Conservation (phyloP, 2,888 invertebrate species). For the Sinotaia quadrata region DNA sequence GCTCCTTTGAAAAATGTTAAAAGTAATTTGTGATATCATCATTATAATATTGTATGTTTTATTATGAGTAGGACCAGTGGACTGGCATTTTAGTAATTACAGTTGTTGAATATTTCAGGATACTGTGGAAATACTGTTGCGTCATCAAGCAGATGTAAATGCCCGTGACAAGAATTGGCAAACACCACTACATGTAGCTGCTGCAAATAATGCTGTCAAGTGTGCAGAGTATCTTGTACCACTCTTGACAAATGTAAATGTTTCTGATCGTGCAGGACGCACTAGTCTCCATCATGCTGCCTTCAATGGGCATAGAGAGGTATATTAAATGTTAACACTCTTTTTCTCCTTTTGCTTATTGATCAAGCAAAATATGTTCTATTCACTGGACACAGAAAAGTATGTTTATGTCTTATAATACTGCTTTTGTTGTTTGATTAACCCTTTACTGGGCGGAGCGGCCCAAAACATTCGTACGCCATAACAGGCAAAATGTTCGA, state of each 20-base stretch:
- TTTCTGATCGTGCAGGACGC: constrained; percentile 77
- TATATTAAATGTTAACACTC: constrained; percentile 38
- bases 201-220: constrained; percentile 77
- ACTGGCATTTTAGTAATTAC: background rate
- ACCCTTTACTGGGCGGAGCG: too few species aligned
- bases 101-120: constrained; percentile 56
- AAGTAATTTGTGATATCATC: too few species aligned
- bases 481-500: too few species aligned
- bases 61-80: too few species aligned
- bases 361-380: too few species aligned
- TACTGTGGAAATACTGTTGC: constrained; percentile 74
- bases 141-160: constrained; percentile 77
- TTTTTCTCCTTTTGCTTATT: too few species aligned
- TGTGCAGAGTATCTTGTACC: constrained; percentile 76
- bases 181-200: constrained; percentile 77
- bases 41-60: background rate
- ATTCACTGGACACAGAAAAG: too few species aligned
- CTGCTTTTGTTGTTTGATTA: too few species aligned
- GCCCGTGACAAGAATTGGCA: constrained; percentile 79
- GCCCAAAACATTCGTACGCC: too few species aligned
- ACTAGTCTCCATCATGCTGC: constrained; percentile 80
- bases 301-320: constrained; percentile 77
- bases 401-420: too few species aligned
- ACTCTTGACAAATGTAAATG: constrained; percentile 74
- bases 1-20: too few species aligned